Percentiles rank a stretch among this genome's conserved stretches.
phyloP scores from a whole-genome alignment of 2,888 invertebrate genomes.

The Copidosoma aretas region DNA sequence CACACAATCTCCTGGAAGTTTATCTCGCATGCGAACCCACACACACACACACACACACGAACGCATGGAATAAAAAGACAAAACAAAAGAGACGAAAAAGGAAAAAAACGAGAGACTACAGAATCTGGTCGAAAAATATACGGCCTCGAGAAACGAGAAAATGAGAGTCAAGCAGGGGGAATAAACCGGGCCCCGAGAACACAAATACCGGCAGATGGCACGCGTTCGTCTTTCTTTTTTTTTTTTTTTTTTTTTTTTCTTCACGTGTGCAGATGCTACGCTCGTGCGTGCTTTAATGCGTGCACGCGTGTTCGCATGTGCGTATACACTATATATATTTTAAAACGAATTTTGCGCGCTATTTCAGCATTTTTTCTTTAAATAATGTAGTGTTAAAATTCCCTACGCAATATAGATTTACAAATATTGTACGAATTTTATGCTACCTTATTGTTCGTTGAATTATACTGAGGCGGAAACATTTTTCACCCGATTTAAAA shows the following conservation, averaged over 20 bases:
- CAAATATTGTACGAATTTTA: too few relatives aligned
- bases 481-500: too few relatives aligned
- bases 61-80: not conserved
- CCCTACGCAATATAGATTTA: too few relatives aligned
- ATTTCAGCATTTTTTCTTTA: too few relatives aligned
- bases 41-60: not conserved
- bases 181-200: conserved; percentile 28
- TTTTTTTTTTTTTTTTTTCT: not conserved
- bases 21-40: not conserved
- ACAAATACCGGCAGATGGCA: conserved; percentile 34
- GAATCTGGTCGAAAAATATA: not conserved
- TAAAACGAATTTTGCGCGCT: not conserved
- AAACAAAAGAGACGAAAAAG: not conserved
- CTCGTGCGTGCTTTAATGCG: too few relatives aligned
- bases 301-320: not conserved
- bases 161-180: not conserved
- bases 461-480: too few relatives aligned
- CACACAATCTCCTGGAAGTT: not conserved
- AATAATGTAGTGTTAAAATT: too few relatives aligned
- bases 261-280: not conserved
- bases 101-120: not conserved
- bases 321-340: not conserved
- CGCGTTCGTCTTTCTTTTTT: conserved; percentile 22
- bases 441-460: too few relatives aligned
- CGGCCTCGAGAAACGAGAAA: conserved; percentile 1